Evolutionary conservation across 1,140 invertebrate genomes (phyloP), one percentile per base, ranked within the genome.

Genomic region (Drosophila pandora): DNA sequence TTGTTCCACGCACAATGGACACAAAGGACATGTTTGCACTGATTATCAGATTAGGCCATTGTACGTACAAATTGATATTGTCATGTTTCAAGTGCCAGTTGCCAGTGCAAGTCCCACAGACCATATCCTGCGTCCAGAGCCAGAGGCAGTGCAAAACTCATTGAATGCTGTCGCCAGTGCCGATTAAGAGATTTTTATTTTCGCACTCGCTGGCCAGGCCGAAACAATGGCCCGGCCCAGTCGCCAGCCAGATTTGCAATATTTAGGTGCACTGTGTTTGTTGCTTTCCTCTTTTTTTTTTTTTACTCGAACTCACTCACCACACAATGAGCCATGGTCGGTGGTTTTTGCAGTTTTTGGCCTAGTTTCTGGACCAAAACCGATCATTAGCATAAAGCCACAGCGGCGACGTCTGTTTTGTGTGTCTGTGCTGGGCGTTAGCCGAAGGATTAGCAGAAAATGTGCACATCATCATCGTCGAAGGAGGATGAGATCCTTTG

Each of bases 21-120:
- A 90, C 88, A 90, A 90, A 90, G 88, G 88, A 90, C 80, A 90
- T 90, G 88, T 90, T 90, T 90, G 88, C 88, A 90, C 88, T 90
- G 88, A 90, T 90, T 90, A 90, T 90, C 88, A 90, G 88, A 90
- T 90, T 90, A 90, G 88, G 79, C 83, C 76, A 90, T 90, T 90
- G 88, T 90, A 85, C 68, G 83, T 88, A 90, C 88, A 90, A 90
- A 90, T 90, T 90, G 88, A 90, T 90, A 90, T 90, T 90, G 88
- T 90, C 88, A 90, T 85, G 88, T 90, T 90, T 90, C 88, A 90
- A 90, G 88, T 90, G 88, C 87, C 83, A 73, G 50, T 56, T 54
- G 41, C 65, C 65, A 43, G 13, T 52, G 47, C 23, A 28, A 30
- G 60, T 23, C 34, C 25, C 25, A 28, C 25, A 28, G 25, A 10